A percentile compares a stretch with the other conserved stretches of the same genome.
Evolutionary conservation across 2,888 invertebrate species (phyloP).

Genomic region (Corythucha ciliata): DNA sequence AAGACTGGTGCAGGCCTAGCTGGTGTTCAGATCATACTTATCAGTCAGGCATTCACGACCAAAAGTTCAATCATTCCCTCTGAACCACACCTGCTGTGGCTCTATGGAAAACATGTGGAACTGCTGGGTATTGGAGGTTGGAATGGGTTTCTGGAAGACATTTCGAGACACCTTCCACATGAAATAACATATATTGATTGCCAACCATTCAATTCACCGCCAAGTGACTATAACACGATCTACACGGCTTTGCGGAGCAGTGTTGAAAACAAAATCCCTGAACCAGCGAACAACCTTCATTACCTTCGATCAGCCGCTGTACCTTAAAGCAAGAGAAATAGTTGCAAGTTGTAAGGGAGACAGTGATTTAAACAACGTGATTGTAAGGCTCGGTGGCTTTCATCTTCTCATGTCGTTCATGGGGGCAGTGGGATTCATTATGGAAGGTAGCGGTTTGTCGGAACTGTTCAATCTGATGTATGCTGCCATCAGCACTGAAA

Average conservation of each 20-base stretch:
- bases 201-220: no score
- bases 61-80: no score
- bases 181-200: no score
- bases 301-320: slow-evolving; percentile 32
- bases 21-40: no score
- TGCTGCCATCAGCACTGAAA: slow-evolving; percentile 32
- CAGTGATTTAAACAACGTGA: no score
- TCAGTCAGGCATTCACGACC: no score
- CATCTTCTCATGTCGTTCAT: slow-evolving; percentile 5
- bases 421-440: slow-evolving; percentile 2
- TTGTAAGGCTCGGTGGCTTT: background rate
- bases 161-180: slow-evolving; percentile 31
- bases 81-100: no score
- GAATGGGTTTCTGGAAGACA: slow-evolving; percentile 38
- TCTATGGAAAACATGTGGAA: slow-evolving; percentile 15
- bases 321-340: no score
- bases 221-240: slow-evolving; percentile 38
- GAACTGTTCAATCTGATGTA: slow-evolving; percentile 32
- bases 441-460: slow-evolving; percentile 40
- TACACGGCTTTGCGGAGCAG: no score
- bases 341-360: no score
- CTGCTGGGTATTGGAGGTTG: slow-evolving; percentile 29
- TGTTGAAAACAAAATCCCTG: no score
- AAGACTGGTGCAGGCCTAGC: background rate
- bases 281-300: slow-evolving; percentile 34